phyloP scores from a whole-genome alignment of 2,113 vertebrate species.

The Manacus vitellinus region DNA sequence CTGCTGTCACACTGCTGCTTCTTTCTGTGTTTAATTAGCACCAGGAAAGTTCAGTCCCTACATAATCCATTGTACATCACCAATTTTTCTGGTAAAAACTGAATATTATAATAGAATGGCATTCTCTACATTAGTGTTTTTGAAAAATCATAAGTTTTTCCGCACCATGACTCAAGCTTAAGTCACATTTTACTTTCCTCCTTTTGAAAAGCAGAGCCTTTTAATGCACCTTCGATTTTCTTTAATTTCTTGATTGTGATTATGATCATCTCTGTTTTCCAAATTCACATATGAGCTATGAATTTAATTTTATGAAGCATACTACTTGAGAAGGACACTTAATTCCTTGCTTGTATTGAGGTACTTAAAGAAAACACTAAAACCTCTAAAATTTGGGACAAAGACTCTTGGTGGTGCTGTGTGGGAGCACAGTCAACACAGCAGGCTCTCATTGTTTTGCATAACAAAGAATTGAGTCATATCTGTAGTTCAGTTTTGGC shows the following conservation, averaged over 20 bases:
- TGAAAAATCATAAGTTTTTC: not conserved
- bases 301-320: not conserved
- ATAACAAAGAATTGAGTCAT: not conserved
- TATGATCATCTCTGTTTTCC: not conserved
- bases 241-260: not conserved
- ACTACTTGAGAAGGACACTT: not conserved
- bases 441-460: not conserved
- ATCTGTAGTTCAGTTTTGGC: not conserved
- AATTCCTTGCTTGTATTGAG: not conserved
- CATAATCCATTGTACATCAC: not conserved
- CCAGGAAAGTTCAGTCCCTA: not conserved
- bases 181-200: not conserved
- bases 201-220: not conserved
- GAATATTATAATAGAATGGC: not conserved
- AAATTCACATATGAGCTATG: not conserved
- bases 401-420: rapidly evolving
- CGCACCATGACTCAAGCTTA: not conserved
- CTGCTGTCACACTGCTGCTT: not conserved
- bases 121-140: not conserved
- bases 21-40: not conserved
- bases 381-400: not conserved
- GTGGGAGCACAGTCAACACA: not conserved
- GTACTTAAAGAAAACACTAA: not conserved
- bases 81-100: not conserved
- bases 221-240: not conserved